Conservation (phyloP, 1,140 invertebrate species). For the Wiebesia pumilae region DNA sequence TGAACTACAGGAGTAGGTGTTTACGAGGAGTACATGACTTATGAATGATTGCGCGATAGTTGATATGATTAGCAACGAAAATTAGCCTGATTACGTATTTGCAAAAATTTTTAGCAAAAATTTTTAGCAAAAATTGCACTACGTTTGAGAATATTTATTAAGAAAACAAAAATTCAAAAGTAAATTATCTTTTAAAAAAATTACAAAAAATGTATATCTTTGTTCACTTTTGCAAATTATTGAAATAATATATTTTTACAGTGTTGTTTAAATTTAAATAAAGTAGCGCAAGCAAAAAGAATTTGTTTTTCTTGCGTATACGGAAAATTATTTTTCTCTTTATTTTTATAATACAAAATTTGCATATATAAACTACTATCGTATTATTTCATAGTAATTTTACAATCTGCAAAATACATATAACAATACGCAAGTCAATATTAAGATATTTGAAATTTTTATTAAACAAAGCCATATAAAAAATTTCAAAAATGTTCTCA, state of each 20-base stretch:
- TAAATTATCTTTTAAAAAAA: no score
- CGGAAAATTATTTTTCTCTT: conserved; percentile 14
- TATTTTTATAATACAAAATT: conserved; percentile 35
- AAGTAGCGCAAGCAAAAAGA: background rate
- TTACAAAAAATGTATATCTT: no score
- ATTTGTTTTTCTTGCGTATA: background rate
- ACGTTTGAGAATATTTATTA: no score
- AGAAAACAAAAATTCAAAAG: no score
- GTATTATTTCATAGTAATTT: background rate
- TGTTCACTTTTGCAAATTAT: no score
- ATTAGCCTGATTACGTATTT: no score
- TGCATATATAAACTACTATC: background rate
- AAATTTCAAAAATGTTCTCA: background rate
- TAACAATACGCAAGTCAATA: background rate
- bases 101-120: no score
- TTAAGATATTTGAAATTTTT: background rate
- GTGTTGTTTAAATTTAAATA: background rate
- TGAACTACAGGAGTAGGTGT: no score
- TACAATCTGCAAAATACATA: conserved; percentile 12
- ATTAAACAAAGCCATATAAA: background rate
- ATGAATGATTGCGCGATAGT: no score
- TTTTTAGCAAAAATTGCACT: no score
- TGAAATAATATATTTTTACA: background rate
- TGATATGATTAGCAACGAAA: no score
- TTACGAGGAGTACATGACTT: no score